These are phyloP conservation scores for Zaprionus taronus DNA, from an alignment of 1,140 invertebrate genomes.

Conservation along the genomic window DNA sequence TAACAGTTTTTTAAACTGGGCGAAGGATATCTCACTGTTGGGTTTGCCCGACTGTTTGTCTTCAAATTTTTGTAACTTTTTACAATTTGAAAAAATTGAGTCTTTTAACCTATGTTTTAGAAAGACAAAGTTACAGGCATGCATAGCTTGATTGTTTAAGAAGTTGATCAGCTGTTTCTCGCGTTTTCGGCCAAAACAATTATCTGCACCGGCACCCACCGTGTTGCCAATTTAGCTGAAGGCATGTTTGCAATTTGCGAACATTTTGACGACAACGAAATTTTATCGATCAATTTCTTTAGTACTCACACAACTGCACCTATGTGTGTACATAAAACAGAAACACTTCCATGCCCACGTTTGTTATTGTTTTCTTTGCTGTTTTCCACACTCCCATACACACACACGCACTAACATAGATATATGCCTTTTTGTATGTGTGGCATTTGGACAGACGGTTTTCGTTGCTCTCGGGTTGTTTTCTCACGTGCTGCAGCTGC, in stretches of 20 bases:
- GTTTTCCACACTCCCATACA: neutral
- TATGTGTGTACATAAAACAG: neutral
- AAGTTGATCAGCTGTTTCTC: neutral
- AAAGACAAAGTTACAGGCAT: too few species aligned
- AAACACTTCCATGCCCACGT: constrained; percentile 3
- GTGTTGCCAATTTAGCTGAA: constrained; percentile 38
- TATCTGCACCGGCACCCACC: constrained; percentile 18
- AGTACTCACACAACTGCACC: neutral
- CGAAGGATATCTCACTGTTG: too few species aligned
- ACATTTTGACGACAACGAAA: constrained; percentile 43
- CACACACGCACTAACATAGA: neutral
- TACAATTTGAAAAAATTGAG: too few species aligned
- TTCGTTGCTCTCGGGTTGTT: constrained; percentile 46
- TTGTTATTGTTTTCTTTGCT: constrained; percentile 24
- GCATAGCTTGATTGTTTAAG: neutral
- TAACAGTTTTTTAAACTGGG: too few species aligned
- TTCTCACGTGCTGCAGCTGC: constrained; percentile 71
- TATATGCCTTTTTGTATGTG: constrained; percentile 16
- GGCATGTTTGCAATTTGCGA: constrained; percentile 40
- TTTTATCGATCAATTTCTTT: constrained; percentile 46
- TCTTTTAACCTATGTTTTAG: too few species aligned
- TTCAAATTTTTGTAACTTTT: too few species aligned
- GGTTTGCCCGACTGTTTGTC: too few species aligned
- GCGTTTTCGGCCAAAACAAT: constrained; percentile 27
- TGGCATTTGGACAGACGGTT: constrained; percentile 29